Base-by-base conservation (phyloP, 2,888 invertebrate species). In the Stegophylla sp. region DNA sequence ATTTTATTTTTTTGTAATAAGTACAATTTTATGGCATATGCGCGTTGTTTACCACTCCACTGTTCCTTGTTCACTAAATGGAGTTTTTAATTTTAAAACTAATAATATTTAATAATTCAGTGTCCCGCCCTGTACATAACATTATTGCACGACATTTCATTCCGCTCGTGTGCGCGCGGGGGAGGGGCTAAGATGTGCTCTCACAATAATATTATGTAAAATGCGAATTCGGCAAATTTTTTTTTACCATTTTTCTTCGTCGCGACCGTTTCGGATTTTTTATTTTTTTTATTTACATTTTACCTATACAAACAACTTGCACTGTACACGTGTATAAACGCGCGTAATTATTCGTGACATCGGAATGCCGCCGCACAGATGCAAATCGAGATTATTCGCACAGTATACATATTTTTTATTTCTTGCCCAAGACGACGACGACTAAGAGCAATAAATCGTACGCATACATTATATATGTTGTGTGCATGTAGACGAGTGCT, bases 311-410 rank as follows among this genome's bases (percentile, higher is more conserved):
- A 1, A 34, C 7, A 34, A n/a, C 20, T 5, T 13, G 4, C 15
- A 17, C n/a, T 63, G 17, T 45, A 13, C 13, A 9, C 3, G 15
- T 34, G 13, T 56, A 17, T 23, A 23, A 12, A 74, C 13, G 26
- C 63, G 63, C 74, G 51, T 64, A 63, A 74, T 63, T 63, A 74
- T 63, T 74, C 51, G 51, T 28, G 74, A 63, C 74, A 34, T 63
- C 74, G 51, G 48, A 63, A 64, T 63, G 28, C 28, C 61, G 51
- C 74, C 61, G 51, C 74, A 59, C n/a, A 64, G 74, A 75, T 64
- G 63, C 74, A 34, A 75, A 75, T 75, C 74, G 48, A 48, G 74
- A 63, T 74, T 64, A 74, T 61, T 28, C 17, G 13, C 26, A n/a
- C n/a, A n/a, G n/a, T 1, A 10, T 13, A 20, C 13, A 41, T 53